Evolutionary conservation across 2,797 vertebrate genomes (phyloP).

Genomic region (Discoglossus pictus): DNA sequence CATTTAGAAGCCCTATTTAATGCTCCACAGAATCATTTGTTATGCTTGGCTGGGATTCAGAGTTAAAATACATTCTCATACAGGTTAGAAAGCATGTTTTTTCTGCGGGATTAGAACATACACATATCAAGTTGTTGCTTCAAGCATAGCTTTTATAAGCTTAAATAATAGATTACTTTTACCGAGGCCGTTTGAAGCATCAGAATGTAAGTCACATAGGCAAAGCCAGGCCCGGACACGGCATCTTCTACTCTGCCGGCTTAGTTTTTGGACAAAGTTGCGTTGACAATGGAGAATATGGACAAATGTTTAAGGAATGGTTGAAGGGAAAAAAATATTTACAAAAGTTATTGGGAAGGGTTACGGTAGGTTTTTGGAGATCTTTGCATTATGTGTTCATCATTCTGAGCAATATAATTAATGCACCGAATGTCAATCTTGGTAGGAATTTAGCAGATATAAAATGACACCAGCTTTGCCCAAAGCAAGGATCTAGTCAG

Average conservation of each 20-base stretch:
- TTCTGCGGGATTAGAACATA: constrained; percentile 59
- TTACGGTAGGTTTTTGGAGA: too few species aligned
- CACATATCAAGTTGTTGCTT: constrained; percentile 32
- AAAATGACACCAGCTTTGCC: too few species aligned
- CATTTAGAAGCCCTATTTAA: constrained; percentile 54
- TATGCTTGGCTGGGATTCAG: constrained; percentile 58
- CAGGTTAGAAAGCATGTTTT: constrained; percentile 53
- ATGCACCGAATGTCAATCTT: too few species aligned
- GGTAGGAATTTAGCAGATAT: too few species aligned
- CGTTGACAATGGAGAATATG: constrained; percentile 20
- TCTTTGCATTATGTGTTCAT: too few species aligned
- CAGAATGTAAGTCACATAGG: constrained; percentile 33
- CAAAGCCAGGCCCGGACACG: constrained; percentile 1
- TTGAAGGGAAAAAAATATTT: too few species aligned
- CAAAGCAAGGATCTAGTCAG: too few species aligned
- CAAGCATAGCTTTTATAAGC: constrained; percentile 16
- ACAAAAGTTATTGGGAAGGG: too few species aligned
- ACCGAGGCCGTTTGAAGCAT: constrained; percentile 2
- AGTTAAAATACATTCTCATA: constrained; percentile 57
- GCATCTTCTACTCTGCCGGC: constrained; percentile 26
- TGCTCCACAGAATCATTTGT: constrained; percentile 52
- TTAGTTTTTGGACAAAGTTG: constrained; percentile 17
- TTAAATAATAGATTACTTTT: constrained; percentile 28
- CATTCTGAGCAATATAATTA: too few species aligned
- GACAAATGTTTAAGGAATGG: constrained; percentile 32